Evolutionary conservation across 1,140 invertebrate genomes (phyloP), one percentile per base, ranked within the genome.

Genomic region (Aethina tumida): DNA sequence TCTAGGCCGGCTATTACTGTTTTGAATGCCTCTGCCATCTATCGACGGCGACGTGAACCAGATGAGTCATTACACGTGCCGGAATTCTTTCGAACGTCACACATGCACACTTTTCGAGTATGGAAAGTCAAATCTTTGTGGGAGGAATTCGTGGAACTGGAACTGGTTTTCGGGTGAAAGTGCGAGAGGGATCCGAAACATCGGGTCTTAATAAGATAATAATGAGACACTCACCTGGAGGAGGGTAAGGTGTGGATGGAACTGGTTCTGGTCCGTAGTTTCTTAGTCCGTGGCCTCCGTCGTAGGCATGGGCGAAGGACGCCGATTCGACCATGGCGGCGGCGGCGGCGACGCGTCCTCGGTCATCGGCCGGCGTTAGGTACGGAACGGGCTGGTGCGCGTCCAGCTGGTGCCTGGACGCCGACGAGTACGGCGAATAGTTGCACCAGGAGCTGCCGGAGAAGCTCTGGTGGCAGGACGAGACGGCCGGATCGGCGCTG

Each of bases 191-290:
- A n/a, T n/a, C n/a, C n/a, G n/a, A n/a, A n/a, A n/a, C n/a, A n/a
- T n/a, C n/a, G n/a, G n/a, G n/a, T n/a, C n/a, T n/a, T n/a, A n/a
- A n/a, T n/a, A n/a, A n/a, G n/a, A n/a, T n/a, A n/a, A n/a, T n/a
- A n/a, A 26, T 26, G 2, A 26, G 13, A 27, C 18, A 47, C 55
- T 58, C 52, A 62, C 82, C 81, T 75, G 82, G 75, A 59, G 82
- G 77, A 52, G 81, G 78, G 52, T 86, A 87, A 2, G 82, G 80
- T 42, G 79, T 80, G 38, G 81, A 77, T 12, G 80, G 75, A 39
- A 85, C 80, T 8, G 77, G 70, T 50, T 85, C 82, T 2, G 81
- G 73, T 16, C 65, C 70, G 53, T 85, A 86, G 64, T 79, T 84
- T 48, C 82, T 70, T 6, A 85, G 69, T 5, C 76, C 74, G 59